phyloP scores from a whole-genome alignment of 2,888 invertebrate species.

The Girardia tigrina region DNA sequence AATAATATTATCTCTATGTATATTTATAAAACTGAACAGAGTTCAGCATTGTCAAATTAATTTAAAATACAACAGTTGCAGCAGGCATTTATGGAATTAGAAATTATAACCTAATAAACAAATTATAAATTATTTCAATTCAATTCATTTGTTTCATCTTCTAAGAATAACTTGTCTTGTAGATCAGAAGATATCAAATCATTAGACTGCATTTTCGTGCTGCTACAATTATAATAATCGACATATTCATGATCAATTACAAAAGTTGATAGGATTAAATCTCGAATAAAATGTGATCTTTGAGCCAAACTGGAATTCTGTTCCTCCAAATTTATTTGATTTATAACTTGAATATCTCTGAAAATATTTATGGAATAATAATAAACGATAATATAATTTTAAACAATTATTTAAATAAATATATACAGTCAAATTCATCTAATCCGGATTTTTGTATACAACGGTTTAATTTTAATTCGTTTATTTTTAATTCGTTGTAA shows the following conservation, averaged over 20 bases:
- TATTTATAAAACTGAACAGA: constrained; percentile 7
- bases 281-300: background rate
- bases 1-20: background rate
- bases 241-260: background rate
- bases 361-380: background rate
- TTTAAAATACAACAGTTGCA: constrained; percentile 18
- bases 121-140: background rate
- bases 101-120: background rate
- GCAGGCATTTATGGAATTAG: constrained; percentile 19
- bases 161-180: background rate
- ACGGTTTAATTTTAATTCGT: no score
- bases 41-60: background rate
- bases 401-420: no score
- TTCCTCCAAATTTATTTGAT: background rate
- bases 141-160: background rate
- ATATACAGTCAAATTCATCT: no score
- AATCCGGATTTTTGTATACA: no score
- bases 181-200: background rate
- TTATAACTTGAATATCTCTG: background rate
- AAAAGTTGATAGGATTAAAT: background rate
- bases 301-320: background rate
- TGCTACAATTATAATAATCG: background rate
- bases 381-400: background rate
- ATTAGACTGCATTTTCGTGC: background rate
- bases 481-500: no score